Evolutionary conservation across 2,888 invertebrate species (phyloP), one percentile per base, ranked within the genome.

Genomic region (Ectemnius cavifrons): DNA sequence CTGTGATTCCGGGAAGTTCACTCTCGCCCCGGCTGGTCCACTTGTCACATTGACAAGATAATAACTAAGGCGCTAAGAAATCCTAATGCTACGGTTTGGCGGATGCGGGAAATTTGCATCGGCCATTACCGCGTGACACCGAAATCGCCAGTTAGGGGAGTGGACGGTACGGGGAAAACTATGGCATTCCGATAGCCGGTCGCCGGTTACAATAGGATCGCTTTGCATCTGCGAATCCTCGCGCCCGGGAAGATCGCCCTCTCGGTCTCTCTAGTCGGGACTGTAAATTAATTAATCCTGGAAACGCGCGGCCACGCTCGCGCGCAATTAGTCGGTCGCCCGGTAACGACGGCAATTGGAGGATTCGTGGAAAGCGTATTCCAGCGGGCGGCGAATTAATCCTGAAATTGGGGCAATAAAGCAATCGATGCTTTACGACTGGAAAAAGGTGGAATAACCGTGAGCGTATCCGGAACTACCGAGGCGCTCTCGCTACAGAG

Each of bases 371-470:
- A 58, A 65, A 74, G 72, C 71, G 72, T 52, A 45, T 62, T 58
- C 57, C 67, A 70, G 57, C 68, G 78, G 81, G 75, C 78, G 28
- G 20, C 67, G 80, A 84, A 84, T 85, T 83, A 86, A 86, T 85
- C 77, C 73, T 71, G 78, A 76, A 83, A 85, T 84, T 77, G 79
- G 73, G 66, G 75, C 74, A 83, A 85, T 85, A 83, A 85, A 87
- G 82, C 80, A 83, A 86, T 85, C 74, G 80, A 80, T 70, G 73
- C 70, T 52, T 52, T 52, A 52, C 52, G 56, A 20, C 20, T 63
- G 64, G 16, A 46, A 60, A 18, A 37, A 27, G 18, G 28, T 49
- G 66, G 65, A 58, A 61, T 37, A 61, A 20, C 63, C 64, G 71
- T 23, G 67, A 70, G 69, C 72, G 52, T 16, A 69, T 67, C 70